A percentile compares a stretch with the other conserved stretches of the same genome.
Evolutionary conservation across 1,140 invertebrate species (phyloP).

Genomic region (Hormaphis cornu): DNA sequence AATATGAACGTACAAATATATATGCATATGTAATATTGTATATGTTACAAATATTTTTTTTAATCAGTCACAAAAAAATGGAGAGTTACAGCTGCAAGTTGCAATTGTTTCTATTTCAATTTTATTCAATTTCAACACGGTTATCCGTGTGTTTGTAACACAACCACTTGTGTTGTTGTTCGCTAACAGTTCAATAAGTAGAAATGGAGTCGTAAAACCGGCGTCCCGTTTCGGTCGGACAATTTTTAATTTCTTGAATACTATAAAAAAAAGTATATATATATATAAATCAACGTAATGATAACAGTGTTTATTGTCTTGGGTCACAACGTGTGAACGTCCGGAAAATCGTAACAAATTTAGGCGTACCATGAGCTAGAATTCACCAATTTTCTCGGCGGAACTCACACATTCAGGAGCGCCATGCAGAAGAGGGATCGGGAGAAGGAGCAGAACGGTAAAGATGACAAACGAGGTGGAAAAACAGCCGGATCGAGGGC

Average conservation of each 20-base stretch:
- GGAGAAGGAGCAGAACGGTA: slow-evolving; percentile 37
- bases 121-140: slow-evolving; percentile 23
- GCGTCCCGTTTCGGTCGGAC: slow-evolving; percentile 16
- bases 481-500: slow-evolving; percentile 34
- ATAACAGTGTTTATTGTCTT: slow-evolving; percentile 36
- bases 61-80: slow-evolving; percentile 33
- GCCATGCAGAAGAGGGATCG: slow-evolving; percentile 39
- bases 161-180: neutral
- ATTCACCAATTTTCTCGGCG: neutral
- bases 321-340: slow-evolving; percentile 35
- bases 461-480: slow-evolving; percentile 34
- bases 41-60: slow-evolving; percentile 4
- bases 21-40: slow-evolving; percentile 1
- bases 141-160: neutral
- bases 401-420: neutral
- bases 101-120: slow-evolving; percentile 21
- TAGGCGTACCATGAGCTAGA: slow-evolving; percentile 33
- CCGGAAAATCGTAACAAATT: slow-evolving; percentile 32
- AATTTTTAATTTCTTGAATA: slow-evolving; percentile 33
- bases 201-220: slow-evolving; percentile 30
- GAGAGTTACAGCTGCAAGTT: slow-evolving; percentile 30
- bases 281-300: slow-evolving; percentile 34
- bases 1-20: slow-evolving; percentile 8
- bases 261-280: no score
- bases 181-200: neutral